phyloP scores from a whole-genome alignment of 2,113 vertebrate genomes.

The Eonycteris spelaea region DNA sequence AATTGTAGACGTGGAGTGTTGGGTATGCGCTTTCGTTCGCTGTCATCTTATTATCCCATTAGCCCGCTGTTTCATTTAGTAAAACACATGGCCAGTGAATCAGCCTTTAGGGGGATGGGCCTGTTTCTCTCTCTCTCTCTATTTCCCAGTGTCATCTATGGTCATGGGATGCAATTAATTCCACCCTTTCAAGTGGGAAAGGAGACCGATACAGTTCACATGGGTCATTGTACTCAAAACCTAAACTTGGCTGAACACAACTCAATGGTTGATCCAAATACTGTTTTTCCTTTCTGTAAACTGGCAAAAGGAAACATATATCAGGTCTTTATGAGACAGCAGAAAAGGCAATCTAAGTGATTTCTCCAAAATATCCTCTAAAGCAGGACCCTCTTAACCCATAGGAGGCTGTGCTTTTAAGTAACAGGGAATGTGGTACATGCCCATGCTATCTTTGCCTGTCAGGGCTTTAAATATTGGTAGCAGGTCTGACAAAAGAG shows the following conservation, averaged over 20 bases:
- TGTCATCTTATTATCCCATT: slow-evolving; percentile 22
- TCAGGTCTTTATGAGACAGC: neutral
- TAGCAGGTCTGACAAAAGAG: slow-evolving; percentile 46
- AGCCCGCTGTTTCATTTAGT: neutral
- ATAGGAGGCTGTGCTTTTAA: slow-evolving; percentile 2
- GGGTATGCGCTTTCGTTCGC: neutral
- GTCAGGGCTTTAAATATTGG: slow-evolving; percentile 6
- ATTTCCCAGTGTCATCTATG: slow-evolving; percentile 34
- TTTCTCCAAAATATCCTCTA: neutral
- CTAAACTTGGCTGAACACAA: slow-evolving; percentile 41
- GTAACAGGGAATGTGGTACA: neutral
- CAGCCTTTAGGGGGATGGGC: neutral
- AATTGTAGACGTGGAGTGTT: neutral
- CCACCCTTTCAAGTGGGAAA: slow-evolving; percentile 38
- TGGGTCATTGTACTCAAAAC: slow-evolving; percentile 19
- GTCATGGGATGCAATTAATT: neutral
- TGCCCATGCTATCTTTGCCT: neutral
- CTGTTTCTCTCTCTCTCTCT: slow-evolving; percentile 15
- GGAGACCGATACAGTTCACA: slow-evolving; percentile 1
- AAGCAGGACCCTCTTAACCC: neutral
- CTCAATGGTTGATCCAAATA: slow-evolving; percentile 45
- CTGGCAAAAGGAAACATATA: slow-evolving; percentile 34
- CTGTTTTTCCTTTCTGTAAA: slow-evolving; percentile 67
- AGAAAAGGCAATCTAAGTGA: slow-evolving; percentile 37
- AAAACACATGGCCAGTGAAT: neutral